Evolutionary conservation across 2,797 vertebrate species (phyloP), one percentile per base, ranked within the genome.

Genomic region (Spinus olivaceus): DNA sequence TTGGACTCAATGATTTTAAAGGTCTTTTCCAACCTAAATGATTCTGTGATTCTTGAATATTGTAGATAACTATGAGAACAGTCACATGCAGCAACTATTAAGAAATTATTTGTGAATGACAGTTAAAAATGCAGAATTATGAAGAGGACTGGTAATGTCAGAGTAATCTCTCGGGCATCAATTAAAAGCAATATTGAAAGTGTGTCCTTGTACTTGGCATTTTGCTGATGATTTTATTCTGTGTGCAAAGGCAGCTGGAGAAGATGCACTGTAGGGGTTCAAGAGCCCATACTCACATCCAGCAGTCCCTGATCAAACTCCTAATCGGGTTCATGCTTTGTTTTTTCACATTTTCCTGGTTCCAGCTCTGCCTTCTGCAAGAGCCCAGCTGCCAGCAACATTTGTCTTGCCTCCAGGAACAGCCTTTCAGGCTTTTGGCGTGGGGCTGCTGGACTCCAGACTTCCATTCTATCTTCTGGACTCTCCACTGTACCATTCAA

Each of bases 391-490:
- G 84, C 90, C 82, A 81, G 80, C 80, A 74, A 2, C 2, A 2
- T 65, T 74, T 88, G 60, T 90, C 65, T 71, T 83, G 83, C 39
- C 88, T 94, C 30, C 77, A 65, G 65, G 57, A 88, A 9, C 74
- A 92, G 46, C 76, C 91, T 91, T 78, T 74, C 76, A 74, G 85
- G 76, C 82, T 78, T 88, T 69, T 92, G 82, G 85, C 28, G 3
- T 1, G 2, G 35, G 14, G 39, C 42, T 83, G 61, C 79, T 73
- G 35, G 74, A 16, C 85, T 92, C 57, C 76, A 82, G 32, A 23
- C 79, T 81, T 83, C 7, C 12, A 3, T 71, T 85, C 56, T 71
- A 3, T 88, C 72, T 87, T 63, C 56, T 80, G 65, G 72, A 25
- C 10, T 32, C 46, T 74, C 30, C 33, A 16, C 37, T 0, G 0